Evolutionary conservation across 2,888 invertebrate species (phyloP).

Genomic region (Morpho achilles): DNA sequence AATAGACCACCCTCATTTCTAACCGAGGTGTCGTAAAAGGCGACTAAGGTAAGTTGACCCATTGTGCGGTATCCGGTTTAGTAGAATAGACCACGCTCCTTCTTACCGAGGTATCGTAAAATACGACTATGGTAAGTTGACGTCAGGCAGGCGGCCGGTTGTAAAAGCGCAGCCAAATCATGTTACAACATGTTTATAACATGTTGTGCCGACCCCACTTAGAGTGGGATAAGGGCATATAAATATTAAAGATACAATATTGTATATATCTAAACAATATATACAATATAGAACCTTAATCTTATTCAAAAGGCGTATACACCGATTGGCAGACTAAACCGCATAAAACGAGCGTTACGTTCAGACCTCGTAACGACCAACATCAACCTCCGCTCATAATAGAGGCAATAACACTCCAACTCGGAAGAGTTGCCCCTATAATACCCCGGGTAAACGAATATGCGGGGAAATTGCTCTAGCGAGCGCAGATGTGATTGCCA

Average conservation of each 20-base stretch:
- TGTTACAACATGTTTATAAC: too few species aligned
- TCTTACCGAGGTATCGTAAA: too few species aligned
- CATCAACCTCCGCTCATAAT: constrained; percentile 60
- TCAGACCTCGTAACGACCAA: constrained; percentile 38
- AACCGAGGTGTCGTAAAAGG: too few species aligned
- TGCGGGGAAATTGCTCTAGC: constrained; percentile 70
- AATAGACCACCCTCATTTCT: too few species aligned
- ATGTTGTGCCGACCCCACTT: too few species aligned
- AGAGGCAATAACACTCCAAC: constrained; percentile 69
- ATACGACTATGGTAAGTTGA: too few species aligned
- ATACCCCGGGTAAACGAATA: constrained; percentile 75
- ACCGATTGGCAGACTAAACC: constrained; percentile 21
- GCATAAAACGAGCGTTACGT: constrained; percentile 30
- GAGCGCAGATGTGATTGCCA: constrained; percentile 67
- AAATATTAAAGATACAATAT: background rate
- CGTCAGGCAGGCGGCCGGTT: too few species aligned
- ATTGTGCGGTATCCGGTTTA: too few species aligned
- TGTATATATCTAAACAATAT: background rate
- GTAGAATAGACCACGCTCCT: too few species aligned
- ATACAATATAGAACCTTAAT: background rate
- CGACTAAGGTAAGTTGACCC: too few species aligned
- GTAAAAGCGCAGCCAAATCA: too few species aligned
- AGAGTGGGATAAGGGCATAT: too few species aligned
- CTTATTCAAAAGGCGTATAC: constrained; percentile 4
- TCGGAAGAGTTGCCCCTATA: constrained; percentile 69